phyloP scores from a whole-genome alignment of 2,113 vertebrate genomes.

The Bostrychus sinensis region DNA sequence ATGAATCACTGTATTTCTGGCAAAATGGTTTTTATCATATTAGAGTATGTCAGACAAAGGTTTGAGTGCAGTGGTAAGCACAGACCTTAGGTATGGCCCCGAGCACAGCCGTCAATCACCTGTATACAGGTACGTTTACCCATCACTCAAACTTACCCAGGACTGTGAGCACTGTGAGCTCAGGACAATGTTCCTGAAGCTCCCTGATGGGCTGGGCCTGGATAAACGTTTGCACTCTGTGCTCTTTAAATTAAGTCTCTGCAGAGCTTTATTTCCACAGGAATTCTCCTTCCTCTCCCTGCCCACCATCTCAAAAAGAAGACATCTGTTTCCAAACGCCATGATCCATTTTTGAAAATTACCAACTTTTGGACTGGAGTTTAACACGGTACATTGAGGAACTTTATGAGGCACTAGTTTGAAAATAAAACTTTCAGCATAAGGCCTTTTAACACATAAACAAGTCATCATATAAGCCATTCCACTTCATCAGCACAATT shows the following conservation, averaged over 20 bases:
- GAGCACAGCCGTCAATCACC: slow-evolving; percentile 70
- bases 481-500: slow-evolving; percentile 65
- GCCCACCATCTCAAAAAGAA: slow-evolving; percentile 47
- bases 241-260: slow-evolving; percentile 59
- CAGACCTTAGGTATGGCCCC: slow-evolving; percentile 51
- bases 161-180: slow-evolving; percentile 51
- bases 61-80: slow-evolving; percentile 26
- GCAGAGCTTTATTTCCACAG: slow-evolving; percentile 69
- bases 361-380: slow-evolving; percentile 34
- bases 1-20: slow-evolving; percentile 16
- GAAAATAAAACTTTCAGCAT: no score
- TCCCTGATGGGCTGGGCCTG: slow-evolving; percentile 56
- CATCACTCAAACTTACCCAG: slow-evolving; percentile 75
- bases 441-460: slow-evolving; percentile 43
- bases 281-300: slow-evolving; percentile 63
- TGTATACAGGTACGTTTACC: slow-evolving; percentile 72
- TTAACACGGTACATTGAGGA: slow-evolving; percentile 8
- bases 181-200: slow-evolving; percentile 70
- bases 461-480: slow-evolving; percentile 37
- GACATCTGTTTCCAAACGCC: slow-evolving; percentile 67
- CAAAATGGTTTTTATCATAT: slow-evolving; percentile 4
- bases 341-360: slow-evolving; percentile 27
- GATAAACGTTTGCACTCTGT: slow-evolving; percentile 74
- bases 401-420: no score
- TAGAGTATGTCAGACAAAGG: slow-evolving; percentile 18